These are phyloP conservation scores for Leptocoma aspasia DNA, from an alignment of 2,113 vertebrate species.

Conservation along the genomic window DNA sequence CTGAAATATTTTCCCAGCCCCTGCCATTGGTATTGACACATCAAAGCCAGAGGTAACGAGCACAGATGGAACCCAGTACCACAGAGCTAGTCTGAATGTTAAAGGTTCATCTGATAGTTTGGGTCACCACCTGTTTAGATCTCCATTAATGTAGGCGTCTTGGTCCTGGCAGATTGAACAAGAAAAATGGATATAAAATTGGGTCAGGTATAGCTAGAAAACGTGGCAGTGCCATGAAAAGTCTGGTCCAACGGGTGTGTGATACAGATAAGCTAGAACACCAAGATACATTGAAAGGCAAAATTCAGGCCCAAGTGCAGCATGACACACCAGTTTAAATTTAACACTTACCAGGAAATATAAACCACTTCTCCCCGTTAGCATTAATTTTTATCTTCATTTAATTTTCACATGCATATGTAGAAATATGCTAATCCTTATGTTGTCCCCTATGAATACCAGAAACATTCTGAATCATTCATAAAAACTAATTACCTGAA, in stretches of 20 bases:
- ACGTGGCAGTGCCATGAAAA: background rate
- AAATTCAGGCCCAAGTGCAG: background rate
- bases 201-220: background rate
- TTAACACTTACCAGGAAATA: background rate
- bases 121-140: background rate
- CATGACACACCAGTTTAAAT: background rate
- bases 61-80: background rate
- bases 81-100: background rate
- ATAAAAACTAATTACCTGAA: background rate
- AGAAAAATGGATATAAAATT: background rate
- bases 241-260: background rate
- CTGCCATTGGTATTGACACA: fast-evolving
- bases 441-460: background rate
- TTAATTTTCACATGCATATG: background rate
- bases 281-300: background rate
- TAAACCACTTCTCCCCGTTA: background rate
- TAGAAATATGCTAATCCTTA: background rate
- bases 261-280: background rate
- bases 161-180: background rate
- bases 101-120: background rate
- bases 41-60: background rate
- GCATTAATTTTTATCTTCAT: background rate
- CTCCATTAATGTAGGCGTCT: background rate
- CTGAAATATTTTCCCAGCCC: background rate
- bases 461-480: background rate